These are phyloP conservation scores for Stomorhina lunata DNA, from an alignment of 2,888 invertebrate genomes.

Conservation along the genomic window DNA sequence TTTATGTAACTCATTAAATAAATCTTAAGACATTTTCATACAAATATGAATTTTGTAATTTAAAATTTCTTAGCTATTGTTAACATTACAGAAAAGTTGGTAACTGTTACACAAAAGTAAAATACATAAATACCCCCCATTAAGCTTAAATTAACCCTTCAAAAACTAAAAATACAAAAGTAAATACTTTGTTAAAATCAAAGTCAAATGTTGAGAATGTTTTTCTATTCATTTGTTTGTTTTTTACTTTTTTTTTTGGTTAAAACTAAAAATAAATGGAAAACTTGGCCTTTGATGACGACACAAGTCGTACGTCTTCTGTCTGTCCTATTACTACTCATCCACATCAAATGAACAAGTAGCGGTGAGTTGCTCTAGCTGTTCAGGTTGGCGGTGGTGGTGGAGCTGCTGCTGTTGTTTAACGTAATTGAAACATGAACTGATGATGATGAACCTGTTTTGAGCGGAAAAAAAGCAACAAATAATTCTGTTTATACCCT, in stretches of 20 bases:
- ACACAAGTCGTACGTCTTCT: constrained; percentile 1
- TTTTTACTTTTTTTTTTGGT: background rate
- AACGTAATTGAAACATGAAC: constrained; percentile 14
- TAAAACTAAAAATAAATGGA: background rate
- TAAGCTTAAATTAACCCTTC: background rate
- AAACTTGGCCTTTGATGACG: constrained; percentile 40
- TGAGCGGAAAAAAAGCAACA: constrained; percentile 36
- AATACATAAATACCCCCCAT: background rate
- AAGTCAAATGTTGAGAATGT: constrained; percentile 5
- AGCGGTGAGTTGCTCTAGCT: constrained; percentile 1
- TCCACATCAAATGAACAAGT: background rate
- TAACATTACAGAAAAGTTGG: no score
- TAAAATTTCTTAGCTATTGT: background rate
- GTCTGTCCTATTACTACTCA: no score
- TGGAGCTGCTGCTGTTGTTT: constrained; percentile 15
- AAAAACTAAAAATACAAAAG: background rate
- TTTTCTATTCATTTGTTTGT: background rate
- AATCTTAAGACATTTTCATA: no score
- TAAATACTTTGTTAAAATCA: background rate
- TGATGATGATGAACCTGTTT: constrained; percentile 48
- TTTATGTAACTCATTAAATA: no score
- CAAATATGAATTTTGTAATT: background rate
- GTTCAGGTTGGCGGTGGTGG: background rate
- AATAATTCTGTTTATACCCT: constrained; percentile 36
- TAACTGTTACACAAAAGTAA: background rate